Evolutionary conservation across 1,140 invertebrate species (phyloP), one percentile per base, ranked within the genome.

Genomic region (Drosophila kurseongensis): DNA sequence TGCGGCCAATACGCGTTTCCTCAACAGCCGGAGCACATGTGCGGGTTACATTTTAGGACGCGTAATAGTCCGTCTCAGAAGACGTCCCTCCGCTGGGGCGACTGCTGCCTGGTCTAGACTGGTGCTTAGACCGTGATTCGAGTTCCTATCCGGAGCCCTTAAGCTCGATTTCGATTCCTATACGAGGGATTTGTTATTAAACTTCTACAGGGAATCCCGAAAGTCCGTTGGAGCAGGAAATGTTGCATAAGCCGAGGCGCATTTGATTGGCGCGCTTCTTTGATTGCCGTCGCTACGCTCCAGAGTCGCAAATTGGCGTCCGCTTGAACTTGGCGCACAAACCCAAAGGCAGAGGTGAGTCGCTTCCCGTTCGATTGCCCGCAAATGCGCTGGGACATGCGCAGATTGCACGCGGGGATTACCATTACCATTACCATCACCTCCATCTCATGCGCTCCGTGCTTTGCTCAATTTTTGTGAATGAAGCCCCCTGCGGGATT

Each of bases 31-130:
- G 94, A 94, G 95, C 96, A 95, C 96, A 98, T 98, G 97, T 97
- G 96, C 94, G 96, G 96, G 94, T 95, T 97, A 95, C 96, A 95
- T 93, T 97, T 97, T 96, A 97, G 95, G 94, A 97, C 97, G 93
- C 96, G 96, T 94, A 98, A 98, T 94, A 97, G 96, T 94, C 97
- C 97, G 94, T 97, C 97, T 93, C 97, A 97, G 94, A 98, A 97
- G 95, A 98, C 97, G 93, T 97, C 96, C 93, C 95, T 98, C 80
- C 95, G 97, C 93, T 98, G 97, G 97, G 97, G 97, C 92, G 97
- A 98, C 94, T 97, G 97, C 94, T 98, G 97, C 75, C 62, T 42
- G 32, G 44, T 41, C 60, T 66, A 65, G 16, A 14, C 50, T 13
- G 36, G 27, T 44, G 32, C 48, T 23, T 5, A 23, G 38, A 56